These are phyloP conservation scores for Chelonia mydas DNA, from an alignment of 2,797 vertebrate species.

Conservation along the genomic window DNA sequence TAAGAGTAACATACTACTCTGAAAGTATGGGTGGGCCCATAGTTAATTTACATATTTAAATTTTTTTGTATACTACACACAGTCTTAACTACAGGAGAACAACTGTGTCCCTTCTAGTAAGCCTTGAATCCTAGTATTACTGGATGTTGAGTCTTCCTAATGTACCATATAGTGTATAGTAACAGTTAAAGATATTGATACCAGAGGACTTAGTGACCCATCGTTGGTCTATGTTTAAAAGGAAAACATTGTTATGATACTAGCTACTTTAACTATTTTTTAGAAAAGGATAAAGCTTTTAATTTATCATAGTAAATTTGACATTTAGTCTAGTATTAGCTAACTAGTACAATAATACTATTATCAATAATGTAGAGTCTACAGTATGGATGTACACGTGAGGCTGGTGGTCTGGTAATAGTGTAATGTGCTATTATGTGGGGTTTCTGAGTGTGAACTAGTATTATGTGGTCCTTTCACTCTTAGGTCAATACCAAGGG, in stretches of 20 bases:
- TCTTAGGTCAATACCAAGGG: neutral
- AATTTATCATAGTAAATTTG: neutral
- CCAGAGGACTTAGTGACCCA: neutral
- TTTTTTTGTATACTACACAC: neutral
- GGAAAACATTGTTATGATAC: neutral
- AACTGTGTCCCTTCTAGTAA: neutral
- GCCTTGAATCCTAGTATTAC: neutral
- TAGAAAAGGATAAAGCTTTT: neutral
- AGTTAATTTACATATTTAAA: neutral
- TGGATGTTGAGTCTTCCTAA: neutral
- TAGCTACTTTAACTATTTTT: neutral
- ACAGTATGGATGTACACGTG: neutral
- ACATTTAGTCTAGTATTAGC: neutral
- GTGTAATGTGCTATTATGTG: fast-evolving
- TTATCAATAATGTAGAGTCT: fast-evolving
- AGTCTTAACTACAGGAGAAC: neutral
- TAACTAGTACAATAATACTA: neutral
- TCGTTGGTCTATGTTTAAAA: neutral
- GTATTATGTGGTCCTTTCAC: neutral
- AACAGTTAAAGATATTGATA: neutral
- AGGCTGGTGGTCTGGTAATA: neutral
- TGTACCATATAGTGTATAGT: neutral
- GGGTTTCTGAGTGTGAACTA: neutral
- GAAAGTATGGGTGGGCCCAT: neutral
- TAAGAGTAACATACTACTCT: conserved; percentile 3